Base-by-base conservation (phyloP, 2,113 vertebrate species). In the Pagrus major region DNA sequence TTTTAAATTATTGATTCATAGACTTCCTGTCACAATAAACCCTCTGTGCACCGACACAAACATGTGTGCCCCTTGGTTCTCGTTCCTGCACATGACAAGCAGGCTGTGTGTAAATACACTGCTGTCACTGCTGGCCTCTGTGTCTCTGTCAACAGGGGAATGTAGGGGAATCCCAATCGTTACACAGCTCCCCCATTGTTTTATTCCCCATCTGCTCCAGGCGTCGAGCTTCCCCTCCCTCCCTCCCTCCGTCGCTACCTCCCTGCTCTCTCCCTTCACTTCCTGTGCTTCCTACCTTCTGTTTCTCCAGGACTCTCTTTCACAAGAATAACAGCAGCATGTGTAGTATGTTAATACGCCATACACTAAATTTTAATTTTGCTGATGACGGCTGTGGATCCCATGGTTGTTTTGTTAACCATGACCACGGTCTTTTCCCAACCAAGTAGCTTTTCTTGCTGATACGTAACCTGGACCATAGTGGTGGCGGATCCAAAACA, bases 141-240 rank as follows among this genome's bases (percentile, higher is more conserved):
- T 49, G 58, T 56, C 49, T 79, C 73, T 16, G 46, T n/a, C 29
- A 27, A 58, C 69, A 56, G 74, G 75, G 85, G 80, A 88, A 85
- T 86, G 82, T 66, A 71, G 91, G 91, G 90, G 89, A 91, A 89
- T 91, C 87, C 89, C 91, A 14, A n/a, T 63, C 67, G 18, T 68
- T 63, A 81, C 81, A 86, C 89, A 89, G 81, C 81, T 83, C 70
- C 73, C 64, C 81, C 77, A 90, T 92, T 92, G 89, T 92, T 90
- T 89, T 59, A 61, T 64, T 74, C 69, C 37, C 75, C 79, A 70
- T 86, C 74, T 88, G 88, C 81, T 67, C 41, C 52, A 71, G 59
- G 79, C 78, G 9, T 27, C 9, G 37, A 59, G 60, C 72, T 86
- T 71, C 77, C 71, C 69, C 83, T 75, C 74, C 55, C 54, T 41